Conservation (phyloP, 1,140 invertebrate species). For the Tetramorium parvispinum region DNA sequence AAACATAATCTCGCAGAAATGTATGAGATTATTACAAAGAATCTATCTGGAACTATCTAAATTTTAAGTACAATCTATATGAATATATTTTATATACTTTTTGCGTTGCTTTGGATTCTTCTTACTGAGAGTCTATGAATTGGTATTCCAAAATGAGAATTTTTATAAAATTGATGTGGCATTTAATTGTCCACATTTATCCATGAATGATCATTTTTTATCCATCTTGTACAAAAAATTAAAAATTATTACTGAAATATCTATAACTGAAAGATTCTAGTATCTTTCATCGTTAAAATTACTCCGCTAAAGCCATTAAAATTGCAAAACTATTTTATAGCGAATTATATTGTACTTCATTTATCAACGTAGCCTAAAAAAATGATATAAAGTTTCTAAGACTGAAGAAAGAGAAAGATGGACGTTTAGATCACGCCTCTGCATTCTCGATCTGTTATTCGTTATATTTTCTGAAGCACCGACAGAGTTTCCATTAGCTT, state of each 20-base stretch:
- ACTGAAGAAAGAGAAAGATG: background rate
- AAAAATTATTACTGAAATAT: background rate
- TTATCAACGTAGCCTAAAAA: background rate
- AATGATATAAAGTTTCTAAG: background rate
- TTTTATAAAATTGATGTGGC: too few relatives aligned
- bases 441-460: slow-evolving; percentile 43
- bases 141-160: too few relatives aligned
- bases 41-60: background rate
- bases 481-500: slow-evolving; percentile 57
- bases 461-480: slow-evolving; percentile 49
- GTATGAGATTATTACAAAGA: background rate
- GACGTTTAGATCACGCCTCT: slow-evolving; percentile 11
- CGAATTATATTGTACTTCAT: background rate
- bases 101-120: background rate
- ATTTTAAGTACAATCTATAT: background rate
- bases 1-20: background rate
- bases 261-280: background rate
- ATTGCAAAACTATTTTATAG: background rate
- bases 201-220: too few relatives aligned
- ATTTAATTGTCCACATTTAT: too few relatives aligned
- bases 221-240: too few relatives aligned
- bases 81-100: background rate
- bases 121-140: too few relatives aligned
- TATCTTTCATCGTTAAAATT: background rate
- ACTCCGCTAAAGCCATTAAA: background rate